These are phyloP conservation scores for Trichonephila clavata DNA, from an alignment of 1,140 invertebrate genomes.

Conservation along the genomic window DNA sequence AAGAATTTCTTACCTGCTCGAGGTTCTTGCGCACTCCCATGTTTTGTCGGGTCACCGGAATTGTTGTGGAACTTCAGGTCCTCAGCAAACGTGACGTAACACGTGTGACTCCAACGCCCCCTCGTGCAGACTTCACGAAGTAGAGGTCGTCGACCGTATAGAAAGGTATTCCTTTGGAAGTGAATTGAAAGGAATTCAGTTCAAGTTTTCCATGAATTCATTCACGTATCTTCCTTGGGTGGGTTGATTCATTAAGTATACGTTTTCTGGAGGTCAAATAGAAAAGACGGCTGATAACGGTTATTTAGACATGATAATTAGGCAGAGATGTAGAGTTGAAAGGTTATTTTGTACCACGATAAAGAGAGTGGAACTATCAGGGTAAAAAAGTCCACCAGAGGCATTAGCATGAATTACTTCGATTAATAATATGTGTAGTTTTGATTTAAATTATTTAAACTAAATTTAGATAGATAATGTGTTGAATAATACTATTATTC, in stretches of 20 bases:
- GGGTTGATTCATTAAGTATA: conserved; percentile 10
- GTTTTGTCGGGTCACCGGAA: conserved; percentile 40
- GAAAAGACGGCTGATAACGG: background rate
- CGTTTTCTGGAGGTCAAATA: background rate
- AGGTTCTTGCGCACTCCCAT: conserved; percentile 27
- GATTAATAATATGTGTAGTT: background rate
- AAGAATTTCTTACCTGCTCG: conserved; percentile 32
- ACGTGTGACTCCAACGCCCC: background rate
- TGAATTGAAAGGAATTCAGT: conserved; percentile 6
- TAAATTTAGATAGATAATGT: background rate
- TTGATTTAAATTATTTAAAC: background rate
- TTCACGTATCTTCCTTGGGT: background rate
- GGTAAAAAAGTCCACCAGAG: background rate
- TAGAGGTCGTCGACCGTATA: conserved; percentile 40
- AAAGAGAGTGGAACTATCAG: too few relatives aligned
- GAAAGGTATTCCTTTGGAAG: background rate
- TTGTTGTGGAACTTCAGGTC: conserved; percentile 29
- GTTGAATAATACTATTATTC: background rate
- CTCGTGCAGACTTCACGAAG: background rate
- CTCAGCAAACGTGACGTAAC: background rate
- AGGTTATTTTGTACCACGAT: background rate
- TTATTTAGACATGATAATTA: background rate
- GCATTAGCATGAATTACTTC: background rate
- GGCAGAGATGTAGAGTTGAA: background rate
- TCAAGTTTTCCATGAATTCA: conserved; percentile 5